A percentile compares a stretch with the other conserved stretches of the same genome.
These are phyloP conservation scores for Girardia tigrina DNA, from an alignment of 2,888 invertebrate species.

Conservation along the genomic window DNA sequence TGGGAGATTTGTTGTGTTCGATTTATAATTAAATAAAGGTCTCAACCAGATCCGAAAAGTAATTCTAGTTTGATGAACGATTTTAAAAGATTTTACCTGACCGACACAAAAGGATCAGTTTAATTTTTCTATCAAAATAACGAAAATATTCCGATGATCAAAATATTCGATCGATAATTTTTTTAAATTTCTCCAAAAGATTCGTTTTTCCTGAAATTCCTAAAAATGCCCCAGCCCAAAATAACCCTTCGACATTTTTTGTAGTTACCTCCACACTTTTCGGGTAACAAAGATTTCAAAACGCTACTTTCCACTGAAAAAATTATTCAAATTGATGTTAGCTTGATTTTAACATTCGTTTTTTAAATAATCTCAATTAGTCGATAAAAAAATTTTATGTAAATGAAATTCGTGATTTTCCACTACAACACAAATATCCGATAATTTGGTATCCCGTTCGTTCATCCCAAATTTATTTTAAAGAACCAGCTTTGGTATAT, in stretches of 20 bases:
- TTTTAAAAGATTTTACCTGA: too few relatives aligned
- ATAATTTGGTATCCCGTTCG: too few relatives aligned
- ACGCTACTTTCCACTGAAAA: slow-evolving; percentile 46
- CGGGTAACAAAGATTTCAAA: slow-evolving; percentile 47
- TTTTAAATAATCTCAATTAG: slow-evolving; percentile 42
- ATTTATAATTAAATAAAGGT: slow-evolving; percentile 7
- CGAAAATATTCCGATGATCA: slow-evolving; percentile 29
- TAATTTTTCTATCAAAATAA: slow-evolving; percentile 28
- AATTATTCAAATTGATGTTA: slow-evolving; percentile 42
- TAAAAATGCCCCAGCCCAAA: slow-evolving; percentile 31
- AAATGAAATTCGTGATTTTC: slow-evolving; percentile 43
- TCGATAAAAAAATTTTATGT: slow-evolving; percentile 48
- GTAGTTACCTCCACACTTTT: slow-evolving; percentile 43
- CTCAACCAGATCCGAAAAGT: slow-evolving; percentile 34
- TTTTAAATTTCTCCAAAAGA: slow-evolving; percentile 24
- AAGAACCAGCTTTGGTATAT: too few relatives aligned
- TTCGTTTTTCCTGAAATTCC: slow-evolving; percentile 24
- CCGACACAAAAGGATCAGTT: background rate
- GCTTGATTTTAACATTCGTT: slow-evolving; percentile 38
- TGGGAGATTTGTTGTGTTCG: too few relatives aligned
- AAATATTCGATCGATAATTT: slow-evolving; percentile 30
- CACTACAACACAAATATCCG: slow-evolving; percentile 44
- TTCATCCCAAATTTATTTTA: too few relatives aligned
- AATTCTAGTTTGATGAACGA: too few relatives aligned
- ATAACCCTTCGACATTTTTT: slow-evolving; percentile 43